Base-by-base conservation (phyloP, 2,888 invertebrate species). In the Sinopyrophorus schimmeli region DNA sequence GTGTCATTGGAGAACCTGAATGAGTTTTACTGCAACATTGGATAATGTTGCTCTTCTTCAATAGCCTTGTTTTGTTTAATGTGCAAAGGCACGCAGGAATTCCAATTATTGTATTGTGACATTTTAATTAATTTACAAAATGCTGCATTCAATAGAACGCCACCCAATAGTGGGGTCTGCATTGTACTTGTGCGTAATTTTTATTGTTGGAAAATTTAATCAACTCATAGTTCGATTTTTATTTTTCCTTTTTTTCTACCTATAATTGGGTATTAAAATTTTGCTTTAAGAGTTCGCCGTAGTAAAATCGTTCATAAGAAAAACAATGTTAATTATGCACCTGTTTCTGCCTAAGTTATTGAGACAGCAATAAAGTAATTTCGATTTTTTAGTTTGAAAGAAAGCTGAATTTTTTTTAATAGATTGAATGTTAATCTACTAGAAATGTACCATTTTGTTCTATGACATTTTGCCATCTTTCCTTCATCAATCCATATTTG, bases 41-140 rank as follows among this genome's bases (percentile, higher is more conserved):
- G 28, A 26, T 44, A 31, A 37, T 38, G 42, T 35, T 34, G 32
- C 44, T 50, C 26, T 44, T 31, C 47, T 40, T 46, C 57, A 51
- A 50, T 49, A 54, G 47, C 27, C 43, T 28, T 38, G 53, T 56
- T 55, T 30, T 26, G 53, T 56, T 58, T 53, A 57, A 49, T 48
- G 27, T 54, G 53, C 43, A 40, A 53, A 41, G 59, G 51, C 58
- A 54, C 50, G 41, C 52, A 57, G 55, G 57, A 60, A 61, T 62
- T 61, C 60, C 62, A 62, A 62, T 62, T 62, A 61, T 62, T 60
- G 58, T 56, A 58, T 56, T 61, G 57, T 55, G 59, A 59, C 59
- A 56, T 60, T 60, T 60, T 58, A 60, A 60, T 60, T 59, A 59
- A 59, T 59, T 56, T 53, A 57, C 55, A 55, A 55, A 55, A 59